phyloP scores from a whole-genome alignment of 2,797 vertebrate genomes.

The Sebastolobus alascanus region DNA sequence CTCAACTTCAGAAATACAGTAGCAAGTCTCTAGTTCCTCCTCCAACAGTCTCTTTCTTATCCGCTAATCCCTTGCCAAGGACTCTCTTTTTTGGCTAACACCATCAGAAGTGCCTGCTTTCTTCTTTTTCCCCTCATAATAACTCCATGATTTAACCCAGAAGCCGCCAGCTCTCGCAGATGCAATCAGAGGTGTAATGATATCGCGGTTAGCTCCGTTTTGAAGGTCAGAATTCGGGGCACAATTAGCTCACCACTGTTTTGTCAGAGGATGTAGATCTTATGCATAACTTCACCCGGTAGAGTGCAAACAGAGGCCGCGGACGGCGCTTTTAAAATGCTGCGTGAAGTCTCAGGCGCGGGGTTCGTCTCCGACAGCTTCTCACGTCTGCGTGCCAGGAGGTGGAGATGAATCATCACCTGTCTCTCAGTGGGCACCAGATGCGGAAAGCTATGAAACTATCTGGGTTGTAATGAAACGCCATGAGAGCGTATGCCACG shows the following conservation, averaged over 20 bases:
- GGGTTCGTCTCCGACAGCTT: conserved; percentile 29
- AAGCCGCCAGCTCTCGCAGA: conserved; percentile 53
- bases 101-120: conserved; percentile 59
- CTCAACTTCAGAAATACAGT: conserved; percentile 44
- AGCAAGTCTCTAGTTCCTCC: conserved; percentile 38
- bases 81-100: conserved; percentile 65
- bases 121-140: conserved; percentile 52
- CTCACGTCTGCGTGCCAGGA: conserved; percentile 24
- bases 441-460: conserved; percentile 25
- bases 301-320: conserved; percentile 7
- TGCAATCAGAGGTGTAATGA: conserved; percentile 65
- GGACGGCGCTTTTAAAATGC: conserved; percentile 17
- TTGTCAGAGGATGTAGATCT: conserved; percentile 54
- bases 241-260: conserved; percentile 68
- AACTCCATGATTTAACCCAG: conserved; percentile 64
- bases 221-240: conserved; percentile 73
- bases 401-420: conserved; percentile 20
- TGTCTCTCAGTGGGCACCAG: conserved; percentile 11
- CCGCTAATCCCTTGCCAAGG: conserved; percentile 69
- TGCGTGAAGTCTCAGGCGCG: neutral
- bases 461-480: conserved; percentile 57
- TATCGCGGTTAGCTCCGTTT: conserved; percentile 53
- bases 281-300: conserved; percentile 35
- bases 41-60: conserved; percentile 58
- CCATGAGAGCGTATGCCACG: conserved; percentile 29